phyloP scores from a whole-genome alignment of 1,140 invertebrate species.

The Eciton burchellii region DNA sequence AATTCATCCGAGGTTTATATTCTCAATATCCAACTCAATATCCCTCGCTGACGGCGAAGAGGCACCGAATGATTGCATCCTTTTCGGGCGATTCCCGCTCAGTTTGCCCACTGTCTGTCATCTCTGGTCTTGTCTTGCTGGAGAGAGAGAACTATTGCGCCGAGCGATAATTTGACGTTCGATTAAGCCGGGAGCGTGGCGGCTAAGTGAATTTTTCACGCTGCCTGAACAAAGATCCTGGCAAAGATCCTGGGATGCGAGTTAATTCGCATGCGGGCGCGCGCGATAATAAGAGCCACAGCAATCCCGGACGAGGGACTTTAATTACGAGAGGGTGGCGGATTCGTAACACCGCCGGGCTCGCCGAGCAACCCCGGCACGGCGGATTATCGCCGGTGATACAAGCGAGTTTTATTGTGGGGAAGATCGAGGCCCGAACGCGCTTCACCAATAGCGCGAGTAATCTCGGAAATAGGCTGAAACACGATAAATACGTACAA shows the following conservation, averaged over 20 bases:
- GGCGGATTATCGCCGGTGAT: constrained; percentile 75
- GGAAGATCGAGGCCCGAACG: constrained; percentile 66
- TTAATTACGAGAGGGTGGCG: constrained; percentile 68
- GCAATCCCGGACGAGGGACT: constrained; percentile 51
- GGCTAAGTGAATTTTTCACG: constrained; percentile 22
- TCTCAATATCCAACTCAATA: neutral
- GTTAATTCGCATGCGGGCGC: constrained; percentile 45
- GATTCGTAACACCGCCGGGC: constrained; percentile 69
- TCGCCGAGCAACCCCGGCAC: constrained; percentile 66
- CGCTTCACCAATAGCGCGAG: no score
- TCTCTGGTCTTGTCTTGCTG: neutral
- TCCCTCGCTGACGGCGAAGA: neutral
- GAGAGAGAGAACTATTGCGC: neutral
- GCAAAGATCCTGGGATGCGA: constrained; percentile 11
- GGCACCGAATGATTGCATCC: neutral
- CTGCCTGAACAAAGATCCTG: constrained; percentile 14
- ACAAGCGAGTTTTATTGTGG: constrained; percentile 76
- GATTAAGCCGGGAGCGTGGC: constrained; percentile 6
- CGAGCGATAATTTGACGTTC: constrained; percentile 42
- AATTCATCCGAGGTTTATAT: neutral
- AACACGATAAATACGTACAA: constrained; percentile 7
- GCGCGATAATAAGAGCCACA: constrained; percentile 13
- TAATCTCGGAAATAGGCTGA: neutral
- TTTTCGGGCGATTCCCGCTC: no score
- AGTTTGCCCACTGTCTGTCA: no score